A percentile compares a stretch with the other conserved stretches of the same genome.
phyloP scores from a whole-genome alignment of 2,888 invertebrate species.

The Morpho deidamia region DNA sequence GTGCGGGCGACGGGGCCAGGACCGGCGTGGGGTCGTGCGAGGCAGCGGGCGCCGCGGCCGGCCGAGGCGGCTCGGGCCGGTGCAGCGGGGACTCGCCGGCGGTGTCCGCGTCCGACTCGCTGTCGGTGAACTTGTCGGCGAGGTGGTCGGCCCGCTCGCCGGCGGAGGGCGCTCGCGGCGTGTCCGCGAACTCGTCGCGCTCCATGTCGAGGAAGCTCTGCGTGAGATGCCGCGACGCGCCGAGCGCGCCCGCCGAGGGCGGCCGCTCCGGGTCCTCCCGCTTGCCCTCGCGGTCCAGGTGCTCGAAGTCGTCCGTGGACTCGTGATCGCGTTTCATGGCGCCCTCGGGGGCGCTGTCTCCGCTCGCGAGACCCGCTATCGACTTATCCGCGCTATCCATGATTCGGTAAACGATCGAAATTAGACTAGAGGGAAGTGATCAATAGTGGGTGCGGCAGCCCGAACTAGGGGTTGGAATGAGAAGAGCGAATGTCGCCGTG shows the following conservation, averaged over 20 bases:
- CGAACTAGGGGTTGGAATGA: slow-evolving; percentile 29
- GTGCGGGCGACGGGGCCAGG: slow-evolving; percentile 33
- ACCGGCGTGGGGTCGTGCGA: slow-evolving; percentile 43
- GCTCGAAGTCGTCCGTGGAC: slow-evolving; percentile 86
- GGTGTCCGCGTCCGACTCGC: slow-evolving; percentile 75
- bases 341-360: slow-evolving; percentile 41
- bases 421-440: slow-evolving; percentile 36
- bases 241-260: slow-evolving; percentile 41
- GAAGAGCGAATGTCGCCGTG: slow-evolving; percentile 52
- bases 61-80: slow-evolving; percentile 41
- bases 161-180: slow-evolving; percentile 51
- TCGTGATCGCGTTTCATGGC: slow-evolving; percentile 80
- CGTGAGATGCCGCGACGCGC: slow-evolving; percentile 41
- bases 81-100: slow-evolving; percentile 67
- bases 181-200: slow-evolving; percentile 61
- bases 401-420: slow-evolving; percentile 31
- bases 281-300: slow-evolving; percentile 80
- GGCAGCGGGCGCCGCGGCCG: slow-evolving; percentile 23
- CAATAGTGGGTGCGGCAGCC: slow-evolving; percentile 51
- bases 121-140: slow-evolving; percentile 79
- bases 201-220: slow-evolving; percentile 72
- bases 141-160: slow-evolving; percentile 59
- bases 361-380: slow-evolving; percentile 54
- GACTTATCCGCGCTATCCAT: slow-evolving; percentile 61
- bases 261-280: slow-evolving; percentile 50